phyloP scores from a whole-genome alignment of 2,113 vertebrate genomes.

The Laterallus jamaicensis region DNA sequence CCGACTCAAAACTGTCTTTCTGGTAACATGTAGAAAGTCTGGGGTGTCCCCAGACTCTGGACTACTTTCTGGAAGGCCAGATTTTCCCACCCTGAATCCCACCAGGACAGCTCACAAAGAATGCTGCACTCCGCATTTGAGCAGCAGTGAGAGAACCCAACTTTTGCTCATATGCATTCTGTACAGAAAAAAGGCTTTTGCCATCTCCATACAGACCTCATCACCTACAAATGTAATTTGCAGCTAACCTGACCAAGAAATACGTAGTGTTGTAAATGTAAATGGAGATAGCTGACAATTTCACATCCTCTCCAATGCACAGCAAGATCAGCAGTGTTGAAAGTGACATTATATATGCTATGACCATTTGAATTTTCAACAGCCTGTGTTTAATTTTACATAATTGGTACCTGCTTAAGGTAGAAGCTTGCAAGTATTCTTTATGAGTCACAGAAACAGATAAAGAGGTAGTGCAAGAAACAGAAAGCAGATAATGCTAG shows the following conservation, averaged over 20 bases:
- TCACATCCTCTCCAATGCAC: conserved; percentile 44
- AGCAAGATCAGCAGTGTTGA: conserved; percentile 4
- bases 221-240: not conserved
- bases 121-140: not conserved
- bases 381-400: conserved; percentile 62
- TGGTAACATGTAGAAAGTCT: not conserved
- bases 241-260: not conserved
- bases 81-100: not conserved
- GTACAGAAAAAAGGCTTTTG: not conserved
- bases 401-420: conserved; percentile 71
- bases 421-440: conserved; percentile 54
- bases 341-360: conserved; percentile 60
- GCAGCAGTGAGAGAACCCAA: not conserved
- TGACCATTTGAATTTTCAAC: conserved; percentile 67
- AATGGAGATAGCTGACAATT: conserved; percentile 22
- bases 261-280: not conserved
- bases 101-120: not conserved
- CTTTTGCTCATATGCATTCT: not conserved
- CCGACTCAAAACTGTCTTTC: not conserved
- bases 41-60: not conserved
- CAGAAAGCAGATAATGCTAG: conserved; percentile 71
- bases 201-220: not conserved
- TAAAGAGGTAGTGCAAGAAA: conserved; percentile 72
- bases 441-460: conserved; percentile 65
- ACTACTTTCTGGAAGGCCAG: not conserved